A percentile compares a stretch with the other conserved stretches of the same genome.
These are phyloP conservation scores for Sarcophaga bullata DNA, from an alignment of 1,140 invertebrate genomes.

Conservation along the genomic window DNA sequence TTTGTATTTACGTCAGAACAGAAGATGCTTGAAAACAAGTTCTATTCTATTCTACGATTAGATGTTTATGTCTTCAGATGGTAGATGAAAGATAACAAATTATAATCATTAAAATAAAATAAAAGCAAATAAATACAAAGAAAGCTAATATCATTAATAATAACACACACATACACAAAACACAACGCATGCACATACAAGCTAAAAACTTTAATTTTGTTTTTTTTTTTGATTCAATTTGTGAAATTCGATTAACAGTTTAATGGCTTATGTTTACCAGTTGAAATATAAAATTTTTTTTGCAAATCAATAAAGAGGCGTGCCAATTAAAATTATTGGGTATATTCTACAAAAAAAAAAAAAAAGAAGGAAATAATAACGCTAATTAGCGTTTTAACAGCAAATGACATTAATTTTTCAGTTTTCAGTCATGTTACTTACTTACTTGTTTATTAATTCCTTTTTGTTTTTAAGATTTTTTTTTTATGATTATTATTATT, in stretches of 20 bases:
- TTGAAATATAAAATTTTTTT: no score
- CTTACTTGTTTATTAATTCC: background rate
- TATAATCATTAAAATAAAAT: slow-evolving; percentile 16
- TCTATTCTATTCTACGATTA: background rate
- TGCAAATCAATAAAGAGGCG: background rate
- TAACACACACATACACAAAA: background rate
- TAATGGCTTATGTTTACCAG: background rate
- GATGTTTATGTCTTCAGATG: background rate
- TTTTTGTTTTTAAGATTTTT: background rate
- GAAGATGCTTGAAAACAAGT: background rate
- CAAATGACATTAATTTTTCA: background rate
- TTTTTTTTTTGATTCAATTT: slow-evolving; percentile 9
- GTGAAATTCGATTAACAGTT: slow-evolving; percentile 11
- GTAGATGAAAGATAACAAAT: background rate
- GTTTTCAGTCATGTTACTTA: background rate
- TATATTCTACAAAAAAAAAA: no score
- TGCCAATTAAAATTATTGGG: background rate
- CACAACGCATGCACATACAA: no score
- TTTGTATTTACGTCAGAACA: background rate
- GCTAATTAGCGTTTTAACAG: no score
- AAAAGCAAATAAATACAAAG: background rate
- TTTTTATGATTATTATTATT: background rate
- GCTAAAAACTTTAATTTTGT: background rate
- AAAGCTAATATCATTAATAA: slow-evolving; percentile 20
- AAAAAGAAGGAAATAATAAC: background rate